Base-by-base conservation (phyloP, 2,888 invertebrate genomes). In the Apodemia duryi region DNA sequence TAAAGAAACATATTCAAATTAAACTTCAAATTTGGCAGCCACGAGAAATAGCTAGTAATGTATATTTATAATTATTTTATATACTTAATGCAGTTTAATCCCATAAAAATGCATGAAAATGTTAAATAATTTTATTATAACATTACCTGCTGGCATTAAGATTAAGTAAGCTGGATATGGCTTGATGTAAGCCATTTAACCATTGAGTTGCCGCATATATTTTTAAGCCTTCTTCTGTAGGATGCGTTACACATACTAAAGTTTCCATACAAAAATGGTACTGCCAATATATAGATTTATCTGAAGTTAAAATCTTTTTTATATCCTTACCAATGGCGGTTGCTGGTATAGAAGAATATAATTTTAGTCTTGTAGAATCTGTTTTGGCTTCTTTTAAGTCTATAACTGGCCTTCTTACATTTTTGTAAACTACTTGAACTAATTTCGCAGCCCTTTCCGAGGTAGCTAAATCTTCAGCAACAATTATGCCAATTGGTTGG, bases 231-330 rank as follows among this genome's bases (percentile, higher is more conserved):
- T 95, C 95, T 76, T 96, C 96, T 6, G 85, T 88, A 0, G 96
- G 96, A n/a, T 93, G 79, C 28, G 93, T 93, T 0, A 94, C 86
- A 73, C 94, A 94, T 1, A 88, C 89, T 63, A 95, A 93, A 0
- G 94, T 93, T 80, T 96, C 96, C 94, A 96, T 95, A 11, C 93
- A 92, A 72, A 93, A 95, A 78, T 96, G 96, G 75, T 95, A 95
- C 75, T 96, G 96, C 13, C 88, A 78, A 38, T 93, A 93, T 67
- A 92, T 80, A 57, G 90, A 82, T 63, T 92, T 87, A 1, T 76
- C 84, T 0, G 95, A 95, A 70, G 74, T 79, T 21, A 92, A 86
- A 10, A 78, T 70, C 67, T 92, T 87, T 11, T 76, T 80, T 1
- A 88, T 73, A 67, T 93, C 82, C 7, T 70, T 76, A 1, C 88